phyloP scores from a whole-genome alignment of 2,888 invertebrate species.

The Eupithecia inturbata region DNA sequence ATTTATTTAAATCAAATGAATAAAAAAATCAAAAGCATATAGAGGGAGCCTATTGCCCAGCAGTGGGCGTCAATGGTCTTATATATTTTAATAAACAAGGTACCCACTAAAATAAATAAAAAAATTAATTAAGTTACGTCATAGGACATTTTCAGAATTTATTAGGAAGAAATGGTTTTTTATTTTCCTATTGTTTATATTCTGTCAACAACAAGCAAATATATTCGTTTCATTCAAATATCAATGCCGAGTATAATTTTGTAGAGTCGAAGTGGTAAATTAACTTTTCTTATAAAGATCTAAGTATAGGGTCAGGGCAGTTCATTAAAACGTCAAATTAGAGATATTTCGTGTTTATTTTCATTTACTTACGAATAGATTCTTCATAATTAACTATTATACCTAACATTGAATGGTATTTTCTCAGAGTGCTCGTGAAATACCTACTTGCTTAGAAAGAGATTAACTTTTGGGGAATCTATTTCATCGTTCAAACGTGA shows the following conservation, averaged over 20 bases:
- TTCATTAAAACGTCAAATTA: background rate
- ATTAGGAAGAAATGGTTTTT: background rate
- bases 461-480: no score
- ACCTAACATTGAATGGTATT: background rate
- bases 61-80: background rate
- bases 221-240: constrained; percentile 19
- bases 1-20: background rate
- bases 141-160: background rate
- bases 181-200: constrained; percentile 15
- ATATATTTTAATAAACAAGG: background rate
- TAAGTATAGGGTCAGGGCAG: background rate
- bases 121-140: background rate
- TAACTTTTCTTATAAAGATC: background rate
- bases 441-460: background rate
- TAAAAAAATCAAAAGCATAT: background rate
- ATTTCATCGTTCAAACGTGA: background rate
- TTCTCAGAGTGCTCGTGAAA: background rate
- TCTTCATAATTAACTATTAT: background rate
- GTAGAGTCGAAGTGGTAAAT: background rate
- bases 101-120: background rate
- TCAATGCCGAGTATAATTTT: constrained; percentile 13
- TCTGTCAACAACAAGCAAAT: background rate
- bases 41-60: background rate
- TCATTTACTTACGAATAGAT: background rate
- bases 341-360: background rate